A percentile compares a stretch with the other conserved stretches of the same genome.
These are phyloP conservation scores for Dexiosoma caninum DNA, from an alignment of 2,888 invertebrate species.

Conservation along the genomic window DNA sequence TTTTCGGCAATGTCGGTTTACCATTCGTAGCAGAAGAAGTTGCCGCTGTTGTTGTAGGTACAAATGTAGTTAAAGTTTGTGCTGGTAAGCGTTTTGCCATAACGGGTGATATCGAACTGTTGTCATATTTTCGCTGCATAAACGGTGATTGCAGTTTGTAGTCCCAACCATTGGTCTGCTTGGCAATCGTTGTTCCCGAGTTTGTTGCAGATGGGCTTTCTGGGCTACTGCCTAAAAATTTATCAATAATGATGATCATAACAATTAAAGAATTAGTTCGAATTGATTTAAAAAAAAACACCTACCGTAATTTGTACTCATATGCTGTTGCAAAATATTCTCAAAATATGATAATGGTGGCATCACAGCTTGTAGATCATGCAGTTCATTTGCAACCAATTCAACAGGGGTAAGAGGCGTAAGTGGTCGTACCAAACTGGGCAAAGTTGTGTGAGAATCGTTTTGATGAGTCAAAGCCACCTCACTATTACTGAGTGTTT, in stretches of 20 bases:
- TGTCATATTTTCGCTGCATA: constrained; percentile 70
- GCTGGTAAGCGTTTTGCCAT: constrained; percentile 59
- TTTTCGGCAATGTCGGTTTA: constrained; percentile 42
- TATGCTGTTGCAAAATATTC: constrained; percentile 75
- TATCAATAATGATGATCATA: background rate
- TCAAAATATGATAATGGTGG: constrained; percentile 78
- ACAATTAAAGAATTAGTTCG: background rate
- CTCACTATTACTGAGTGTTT: constrained; percentile 79
- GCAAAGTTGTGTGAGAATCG: constrained; percentile 70
- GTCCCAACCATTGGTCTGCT: constrained; percentile 77
- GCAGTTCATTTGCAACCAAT: constrained; percentile 72
- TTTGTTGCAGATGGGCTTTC: constrained; percentile 72
- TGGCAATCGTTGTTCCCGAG: constrained; percentile 68
- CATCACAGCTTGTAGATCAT: constrained; percentile 74
- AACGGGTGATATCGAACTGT: constrained; percentile 65
- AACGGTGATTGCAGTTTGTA: constrained; percentile 75
- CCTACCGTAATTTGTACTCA: constrained; percentile 71
- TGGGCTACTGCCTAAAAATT: constrained; percentile 67
- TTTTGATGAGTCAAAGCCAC: constrained; percentile 66
- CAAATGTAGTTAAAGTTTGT: constrained; percentile 71
- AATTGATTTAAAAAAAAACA: background rate
- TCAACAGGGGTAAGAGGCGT: constrained; percentile 75
- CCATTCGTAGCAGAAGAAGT: constrained; percentile 22
- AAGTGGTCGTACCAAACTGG: constrained; percentile 69
- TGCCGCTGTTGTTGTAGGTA: constrained; percentile 68